A percentile compares a stretch with the other conserved stretches of the same genome.
phyloP scores from a whole-genome alignment of 2,888 invertebrate species.

The Coremacera marginata region DNA sequence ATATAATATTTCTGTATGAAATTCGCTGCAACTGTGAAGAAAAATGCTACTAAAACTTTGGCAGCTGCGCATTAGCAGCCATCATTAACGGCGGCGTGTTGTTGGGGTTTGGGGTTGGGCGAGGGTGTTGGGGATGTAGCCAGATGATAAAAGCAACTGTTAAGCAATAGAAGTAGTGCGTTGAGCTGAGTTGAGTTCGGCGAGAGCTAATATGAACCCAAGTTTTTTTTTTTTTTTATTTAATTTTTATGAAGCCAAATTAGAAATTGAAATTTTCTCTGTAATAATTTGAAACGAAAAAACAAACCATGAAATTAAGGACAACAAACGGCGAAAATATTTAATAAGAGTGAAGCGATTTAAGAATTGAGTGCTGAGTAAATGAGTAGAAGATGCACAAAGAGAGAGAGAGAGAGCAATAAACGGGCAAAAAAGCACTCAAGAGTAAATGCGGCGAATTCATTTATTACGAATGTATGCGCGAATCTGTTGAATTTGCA shows the following conservation, averaged over 20 bases:
- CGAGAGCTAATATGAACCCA: neutral
- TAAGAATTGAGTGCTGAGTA: neutral
- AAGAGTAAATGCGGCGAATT: neutral
- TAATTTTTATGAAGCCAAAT: neutral
- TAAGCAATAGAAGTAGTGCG: neutral
- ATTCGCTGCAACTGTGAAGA: neutral
- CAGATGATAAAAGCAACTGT: neutral
- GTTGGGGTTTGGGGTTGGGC: too few species aligned
- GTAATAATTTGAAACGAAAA: neutral
- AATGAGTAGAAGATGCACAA: neutral
- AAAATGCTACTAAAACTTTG: neutral
- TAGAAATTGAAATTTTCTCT: neutral
- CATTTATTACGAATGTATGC: slow-evolving; percentile 2
- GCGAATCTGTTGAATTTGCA: neutral
- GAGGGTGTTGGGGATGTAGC: neutral
- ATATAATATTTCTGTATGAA: neutral
- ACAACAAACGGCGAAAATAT: neutral
- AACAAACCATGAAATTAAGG: too few species aligned
- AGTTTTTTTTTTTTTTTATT: too few species aligned
- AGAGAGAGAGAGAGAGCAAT: neutral
- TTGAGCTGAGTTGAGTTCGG: neutral
- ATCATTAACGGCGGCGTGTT: neutral
- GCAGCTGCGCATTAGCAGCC: slow-evolving; percentile 7
- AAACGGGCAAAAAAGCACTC: neutral
- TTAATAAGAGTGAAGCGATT: neutral